Evolutionary conservation across 2,113 vertebrate genomes (phyloP).

Genomic region (Notechis scutatus): DNA sequence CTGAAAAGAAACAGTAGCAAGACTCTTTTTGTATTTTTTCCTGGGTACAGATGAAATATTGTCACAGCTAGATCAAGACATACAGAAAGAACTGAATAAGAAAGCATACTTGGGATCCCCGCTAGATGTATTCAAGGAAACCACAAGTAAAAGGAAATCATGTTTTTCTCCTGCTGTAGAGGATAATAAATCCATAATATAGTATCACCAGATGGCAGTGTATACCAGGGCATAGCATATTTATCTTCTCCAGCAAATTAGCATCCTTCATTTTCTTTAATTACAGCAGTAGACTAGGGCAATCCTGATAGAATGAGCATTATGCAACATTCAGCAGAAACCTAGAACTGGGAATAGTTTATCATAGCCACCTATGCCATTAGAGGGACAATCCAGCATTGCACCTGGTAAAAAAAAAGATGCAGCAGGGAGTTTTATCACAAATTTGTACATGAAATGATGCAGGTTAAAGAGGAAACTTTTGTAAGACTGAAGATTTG

Average conservation of each 20-base stretch:
- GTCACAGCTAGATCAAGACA: not conserved
- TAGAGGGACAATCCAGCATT: not conserved
- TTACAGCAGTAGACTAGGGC: fast-evolving
- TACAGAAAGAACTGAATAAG: not conserved
- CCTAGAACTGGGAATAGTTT: not conserved
- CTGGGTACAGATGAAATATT: not conserved
- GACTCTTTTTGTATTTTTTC: not conserved
- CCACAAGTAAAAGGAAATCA: not conserved
- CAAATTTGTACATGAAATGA: not conserved
- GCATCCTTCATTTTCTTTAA: not conserved
- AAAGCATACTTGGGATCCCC: not conserved
- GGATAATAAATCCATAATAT: not conserved
- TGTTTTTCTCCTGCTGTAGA: not conserved
- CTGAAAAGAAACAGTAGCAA: not conserved
- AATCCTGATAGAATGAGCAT: not conserved
- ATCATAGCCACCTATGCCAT: not conserved
- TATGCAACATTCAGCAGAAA: not conserved
- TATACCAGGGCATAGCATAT: slow-evolving; percentile 39
- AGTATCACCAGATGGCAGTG: slow-evolving; percentile 62
- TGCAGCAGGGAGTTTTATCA: not conserved
- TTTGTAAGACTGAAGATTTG: not conserved
- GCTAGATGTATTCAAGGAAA: not conserved
- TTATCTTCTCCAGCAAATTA: not conserved
- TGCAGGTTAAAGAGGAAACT: not conserved
- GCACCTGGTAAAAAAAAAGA: not conserved